Evolutionary conservation across 2,888 invertebrate species (phyloP).

Genomic region (Pyrrhosoma nymphula): DNA sequence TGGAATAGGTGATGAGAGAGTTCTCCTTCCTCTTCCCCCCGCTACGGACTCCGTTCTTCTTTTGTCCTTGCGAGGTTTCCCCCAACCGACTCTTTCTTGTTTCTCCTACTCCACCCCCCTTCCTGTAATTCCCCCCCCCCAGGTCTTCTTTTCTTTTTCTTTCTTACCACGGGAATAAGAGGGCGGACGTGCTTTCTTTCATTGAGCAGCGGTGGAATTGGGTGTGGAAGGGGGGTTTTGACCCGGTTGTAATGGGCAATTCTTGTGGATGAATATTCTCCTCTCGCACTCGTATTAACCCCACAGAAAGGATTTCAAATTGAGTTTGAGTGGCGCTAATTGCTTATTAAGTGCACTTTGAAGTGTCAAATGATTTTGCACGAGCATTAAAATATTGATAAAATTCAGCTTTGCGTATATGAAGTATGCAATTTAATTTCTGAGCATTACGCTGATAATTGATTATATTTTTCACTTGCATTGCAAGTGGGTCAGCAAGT

Average conservation of each 20-base stretch:
- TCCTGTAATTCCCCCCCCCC: neutral
- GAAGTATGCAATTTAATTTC: too few relatives aligned
- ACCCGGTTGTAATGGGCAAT: conserved; percentile 20
- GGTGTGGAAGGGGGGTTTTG: neutral
- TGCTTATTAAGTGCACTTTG: neutral
- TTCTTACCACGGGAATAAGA: neutral
- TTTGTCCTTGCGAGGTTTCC: neutral
- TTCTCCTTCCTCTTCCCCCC: neutral
- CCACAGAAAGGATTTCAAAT: neutral
- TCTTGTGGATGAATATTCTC: neutral
- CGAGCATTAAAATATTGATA: neutral
- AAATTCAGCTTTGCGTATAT: neutral
- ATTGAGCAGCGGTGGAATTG: neutral
- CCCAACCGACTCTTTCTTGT: neutral
- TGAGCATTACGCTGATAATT: too few relatives aligned
- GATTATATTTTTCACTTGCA: too few relatives aligned
- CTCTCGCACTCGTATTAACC: neutral
- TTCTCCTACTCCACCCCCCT: neutral
- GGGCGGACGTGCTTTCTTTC: conserved; percentile 16
- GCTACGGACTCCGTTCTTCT: neutral
- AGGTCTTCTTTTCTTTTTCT: neutral
- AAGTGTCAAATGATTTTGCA: neutral
- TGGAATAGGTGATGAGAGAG: conserved; percentile 20
- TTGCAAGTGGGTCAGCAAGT: too few relatives aligned
- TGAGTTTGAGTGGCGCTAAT: neutral